phyloP scores from a whole-genome alignment of 1,140 invertebrate genomes.

The Rhizoglyphus robini region DNA sequence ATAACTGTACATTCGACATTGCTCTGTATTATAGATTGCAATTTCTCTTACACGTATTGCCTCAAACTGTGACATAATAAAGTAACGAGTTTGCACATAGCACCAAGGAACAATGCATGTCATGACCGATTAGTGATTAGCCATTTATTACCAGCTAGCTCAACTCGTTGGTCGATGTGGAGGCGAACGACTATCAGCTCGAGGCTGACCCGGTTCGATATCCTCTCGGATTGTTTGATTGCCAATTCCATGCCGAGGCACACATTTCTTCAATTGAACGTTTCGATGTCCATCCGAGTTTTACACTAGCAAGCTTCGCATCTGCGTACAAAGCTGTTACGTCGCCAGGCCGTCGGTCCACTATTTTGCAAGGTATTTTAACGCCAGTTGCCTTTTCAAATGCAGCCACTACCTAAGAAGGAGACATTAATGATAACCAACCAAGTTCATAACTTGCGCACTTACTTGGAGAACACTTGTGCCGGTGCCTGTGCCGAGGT shows the following conservation, averaged over 20 bases:
- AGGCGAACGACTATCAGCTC: too few species aligned
- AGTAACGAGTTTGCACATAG: too few species aligned
- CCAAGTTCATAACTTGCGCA: neutral
- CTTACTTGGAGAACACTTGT: conserved; percentile 59
- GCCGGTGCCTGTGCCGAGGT: conserved; percentile 88
- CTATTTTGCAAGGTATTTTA: conserved; percentile 57
- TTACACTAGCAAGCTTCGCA: conserved; percentile 52
- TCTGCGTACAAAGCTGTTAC: conserved; percentile 72
- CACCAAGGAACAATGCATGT: too few species aligned
- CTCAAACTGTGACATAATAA: too few species aligned
- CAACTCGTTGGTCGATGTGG: too few species aligned
- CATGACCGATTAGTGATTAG: too few species aligned
- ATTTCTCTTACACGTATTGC: too few species aligned
- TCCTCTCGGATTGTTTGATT: conserved; percentile 69
- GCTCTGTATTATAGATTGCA: too few species aligned
- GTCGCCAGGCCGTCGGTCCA: conserved; percentile 62
- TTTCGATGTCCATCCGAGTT: conserved; percentile 67
- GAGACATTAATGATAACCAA: neutral
- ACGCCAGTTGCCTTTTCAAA: conserved; percentile 61
- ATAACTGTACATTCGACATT: too few species aligned
- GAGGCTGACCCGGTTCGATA: neutral
- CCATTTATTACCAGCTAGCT: too few species aligned
- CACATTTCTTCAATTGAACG: conserved; percentile 73
- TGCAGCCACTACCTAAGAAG: conserved; percentile 43
- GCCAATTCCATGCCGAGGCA: conserved; percentile 78